Base-by-base conservation (phyloP, 35 echinoderm and acorn worm species). In the Apostichopus parvimensis region DNA sequence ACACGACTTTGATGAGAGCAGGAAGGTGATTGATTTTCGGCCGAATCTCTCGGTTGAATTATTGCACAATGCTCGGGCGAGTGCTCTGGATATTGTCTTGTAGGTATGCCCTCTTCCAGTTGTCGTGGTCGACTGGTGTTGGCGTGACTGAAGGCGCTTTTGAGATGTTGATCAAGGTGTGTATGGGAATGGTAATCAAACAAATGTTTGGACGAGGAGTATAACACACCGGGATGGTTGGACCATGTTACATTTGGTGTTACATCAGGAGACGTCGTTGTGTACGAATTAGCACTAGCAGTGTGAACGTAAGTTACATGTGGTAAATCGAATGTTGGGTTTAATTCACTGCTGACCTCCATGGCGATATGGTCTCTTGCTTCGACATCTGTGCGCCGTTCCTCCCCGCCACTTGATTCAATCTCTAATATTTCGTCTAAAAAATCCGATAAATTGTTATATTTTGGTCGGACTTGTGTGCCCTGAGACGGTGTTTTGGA, bases 141-240 rank as follows among this genome's bases (percentile, higher is more conserved):
- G 71, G 71, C 14, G 17, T 14, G 24, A 18, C 71, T 75, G 6
- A 75, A n/a, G 6, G 71, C 71, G n/a, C 71, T 7, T 7, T 75
- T 75, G 14, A 75, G 20, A 75, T n/a, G 14, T 14, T 75, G 12
- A 75, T 75, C 71, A 75, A 75, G 71, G 71, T 75, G 71, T 84
- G 57, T 53, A 58, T 84, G 81, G 5, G 81, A 84, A 84, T 84
- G 81, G 24, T 84, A 84, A 24, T 84, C 81, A 14, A 84, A 84
- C 5, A 17, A 56, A 53, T 58, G 53, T 15, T 24, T 59, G 57
- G 54, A 58, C 17, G 81, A 84, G 58, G 81, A 60, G 17, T 84
- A 84, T 53, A 84, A 55, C 8, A 84, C 22, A 84, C 54, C 18
- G 17, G 53, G 20, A 53, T 84, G 53, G 56, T 53, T 55, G 10